Conservation (phyloP, 2,888 invertebrate genomes). For the Eudemis profundana region DNA sequence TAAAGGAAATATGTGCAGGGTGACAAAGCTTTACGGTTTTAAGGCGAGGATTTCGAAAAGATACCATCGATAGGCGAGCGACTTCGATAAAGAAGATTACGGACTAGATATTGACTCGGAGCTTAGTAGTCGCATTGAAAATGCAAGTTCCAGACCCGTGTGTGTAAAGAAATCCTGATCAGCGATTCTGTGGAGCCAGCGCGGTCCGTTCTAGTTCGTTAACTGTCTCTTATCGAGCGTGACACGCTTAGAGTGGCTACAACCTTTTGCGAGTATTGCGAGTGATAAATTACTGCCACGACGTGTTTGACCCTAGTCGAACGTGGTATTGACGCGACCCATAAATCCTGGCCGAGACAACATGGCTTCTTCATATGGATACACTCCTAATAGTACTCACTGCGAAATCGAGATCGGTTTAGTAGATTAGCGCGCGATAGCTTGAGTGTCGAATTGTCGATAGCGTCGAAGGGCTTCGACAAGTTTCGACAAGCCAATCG, state of each 20-base stretch:
- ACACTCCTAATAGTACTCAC: conserved; percentile 23
- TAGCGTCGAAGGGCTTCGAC: conserved; percentile 25
- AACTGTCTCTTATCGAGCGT: conserved; percentile 38
- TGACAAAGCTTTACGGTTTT: not conserved
- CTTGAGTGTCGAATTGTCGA: conserved; percentile 24
- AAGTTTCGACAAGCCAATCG: conserved; percentile 39
- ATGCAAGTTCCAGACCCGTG: conserved; percentile 5
- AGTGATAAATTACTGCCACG: conserved; percentile 41
- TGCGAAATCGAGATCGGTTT: conserved; percentile 24
- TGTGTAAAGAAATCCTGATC: conserved; percentile 29
- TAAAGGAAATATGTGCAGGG: not conserved
- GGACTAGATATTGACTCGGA: not conserved
- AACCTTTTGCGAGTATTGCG: conserved; percentile 34
- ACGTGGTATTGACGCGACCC: conserved; percentile 39
- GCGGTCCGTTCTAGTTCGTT: conserved; percentile 36
- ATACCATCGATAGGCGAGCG: too few species aligned
- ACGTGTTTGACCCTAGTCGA: conserved; percentile 36
- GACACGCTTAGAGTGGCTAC: conserved; percentile 37
- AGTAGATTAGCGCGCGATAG: conserved; percentile 32
- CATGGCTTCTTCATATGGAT: conserved; percentile 34
- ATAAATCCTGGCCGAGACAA: conserved; percentile 40
- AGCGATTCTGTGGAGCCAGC: conserved; percentile 20
- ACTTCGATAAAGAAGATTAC: not conserved
- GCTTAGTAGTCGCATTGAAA: not conserved
- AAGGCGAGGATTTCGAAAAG: not conserved